Base-by-base conservation (phyloP, 1,140 invertebrate species). In the Anastrepha ludens region DNA sequence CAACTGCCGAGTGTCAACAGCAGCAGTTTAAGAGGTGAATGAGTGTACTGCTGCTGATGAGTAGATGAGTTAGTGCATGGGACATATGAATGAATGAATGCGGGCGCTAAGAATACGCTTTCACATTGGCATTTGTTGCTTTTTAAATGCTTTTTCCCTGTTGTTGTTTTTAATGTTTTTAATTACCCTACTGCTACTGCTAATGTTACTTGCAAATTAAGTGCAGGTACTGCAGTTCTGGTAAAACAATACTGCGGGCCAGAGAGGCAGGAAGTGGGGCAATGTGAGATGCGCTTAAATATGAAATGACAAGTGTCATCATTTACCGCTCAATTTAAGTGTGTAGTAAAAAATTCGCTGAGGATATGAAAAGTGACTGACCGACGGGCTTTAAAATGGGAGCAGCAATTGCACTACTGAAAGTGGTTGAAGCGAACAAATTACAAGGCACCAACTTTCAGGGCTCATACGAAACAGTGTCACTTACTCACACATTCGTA, bases 21-120 rank as follows among this genome's bases (percentile, higher is more conserved):
- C 47, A 81, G 47, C 74, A 50, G 11, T 81, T 81, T 58, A 55
- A 81, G 47, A 55, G 67, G n/a, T 81, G 74, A 81, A 81, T 55
- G 74, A 81, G 55, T 81, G 47, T n/a, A 1, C 74, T 55, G 20
- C 55, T 50, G 74, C 41, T 4, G 41, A 47, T 74, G 67, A 74
- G 67, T 74, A 74, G 47, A 11, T 5, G 13, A 7, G 67, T 74
- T 15, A 44, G 39, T 74, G 67, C 67, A n/a, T 29, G 65, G 13
- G 65, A 67, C 65, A 67, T 67, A 67, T 41, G 15, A 44, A 74
- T 74, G 15, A 44, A 74, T 74, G 17, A 74, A 44, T 74, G 41
- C 3, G 3, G 39, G 64, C 39, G 64, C 29, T 41, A 8, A 67
- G 29, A 67, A 39, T 41, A 29, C 64, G 13, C 3, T 67, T 67